Evolutionary conservation across 2,888 invertebrate species (phyloP).

Genomic region (Lordiphosa andalusiaca): DNA sequence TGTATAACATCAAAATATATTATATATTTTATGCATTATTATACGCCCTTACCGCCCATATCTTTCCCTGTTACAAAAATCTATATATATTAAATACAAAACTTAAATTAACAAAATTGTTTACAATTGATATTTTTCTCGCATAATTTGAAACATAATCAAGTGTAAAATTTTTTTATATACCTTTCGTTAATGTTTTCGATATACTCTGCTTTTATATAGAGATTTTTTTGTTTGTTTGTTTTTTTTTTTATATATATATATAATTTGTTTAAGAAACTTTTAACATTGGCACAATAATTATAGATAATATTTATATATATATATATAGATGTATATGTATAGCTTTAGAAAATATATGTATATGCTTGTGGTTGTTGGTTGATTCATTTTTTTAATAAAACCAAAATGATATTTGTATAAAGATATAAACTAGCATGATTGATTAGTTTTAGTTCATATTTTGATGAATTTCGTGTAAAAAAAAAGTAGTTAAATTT

Average conservation of each 20-base stretch:
- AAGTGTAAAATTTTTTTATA: constrained; percentile 34
- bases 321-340: constrained; percentile 27
- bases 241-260: constrained; percentile 11
- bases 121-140: constrained; percentile 17
- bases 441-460: constrained; percentile 38
- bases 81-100: constrained; percentile 23
- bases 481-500: no score
- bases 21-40: constrained; percentile 16
- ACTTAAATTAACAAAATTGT: constrained; percentile 49
- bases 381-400: constrained; percentile 16
- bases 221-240: constrained; percentile 20
- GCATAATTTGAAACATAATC: constrained; percentile 31
- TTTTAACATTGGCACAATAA: constrained; percentile 70
- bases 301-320: constrained; percentile 45
- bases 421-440: constrained; percentile 32
- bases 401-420: not conserved
- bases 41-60: constrained; percentile 11
- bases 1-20: constrained; percentile 66
- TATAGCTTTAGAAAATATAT: constrained; percentile 53
- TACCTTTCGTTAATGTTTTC: constrained; percentile 26
- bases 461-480: no score
- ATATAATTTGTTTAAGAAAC: constrained; percentile 20
- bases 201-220: constrained; percentile 19
- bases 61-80: constrained; percentile 8
- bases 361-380: constrained; percentile 33